Evolutionary conservation across 2,113 vertebrate genomes (phyloP).

Genomic region (Motacilla alba): DNA sequence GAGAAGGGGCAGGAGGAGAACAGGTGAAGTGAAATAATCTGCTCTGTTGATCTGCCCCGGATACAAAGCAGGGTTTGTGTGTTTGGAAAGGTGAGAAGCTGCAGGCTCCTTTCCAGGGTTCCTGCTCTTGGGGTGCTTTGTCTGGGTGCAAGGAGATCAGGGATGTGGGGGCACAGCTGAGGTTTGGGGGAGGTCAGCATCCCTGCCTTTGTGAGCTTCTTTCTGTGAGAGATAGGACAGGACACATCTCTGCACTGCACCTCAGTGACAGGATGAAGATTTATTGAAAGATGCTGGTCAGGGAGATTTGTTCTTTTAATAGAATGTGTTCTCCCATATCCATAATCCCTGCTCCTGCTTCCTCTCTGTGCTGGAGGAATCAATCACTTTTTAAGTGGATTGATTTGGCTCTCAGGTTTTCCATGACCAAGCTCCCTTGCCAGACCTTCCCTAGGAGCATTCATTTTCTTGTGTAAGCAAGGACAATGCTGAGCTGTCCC

Average conservation of each 20-base stretch:
- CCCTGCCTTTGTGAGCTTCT: not conserved
- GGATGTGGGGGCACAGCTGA: not conserved
- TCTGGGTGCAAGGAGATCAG: not conserved
- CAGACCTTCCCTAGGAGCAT: not conserved
- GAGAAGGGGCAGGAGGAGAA: not conserved
- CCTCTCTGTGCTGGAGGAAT: not conserved
- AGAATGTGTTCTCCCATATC: not conserved
- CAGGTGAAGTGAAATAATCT: not conserved
- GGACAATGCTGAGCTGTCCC: slow-evolving; percentile 9
- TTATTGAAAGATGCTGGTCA: not conserved
- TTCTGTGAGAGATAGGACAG: not conserved
- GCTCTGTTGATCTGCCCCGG: not conserved
- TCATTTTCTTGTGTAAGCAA: slow-evolving; percentile 1
- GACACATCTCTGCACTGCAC: not conserved
- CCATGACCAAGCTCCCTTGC: not conserved
- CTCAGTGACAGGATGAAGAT: not conserved
- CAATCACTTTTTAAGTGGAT: not conserved
- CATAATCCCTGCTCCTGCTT: not conserved
- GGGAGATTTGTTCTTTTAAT: not conserved
- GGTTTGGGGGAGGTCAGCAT: not conserved
- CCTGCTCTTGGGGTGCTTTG: not conserved
- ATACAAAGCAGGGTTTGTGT: not conserved
- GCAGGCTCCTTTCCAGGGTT: not conserved
- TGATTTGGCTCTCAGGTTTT: slow-evolving; percentile 30
- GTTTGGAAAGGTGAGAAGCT: not conserved